Base-by-base conservation (phyloP, 2,888 invertebrate genomes). In the Hirtodrosophila duncani region DNA sequence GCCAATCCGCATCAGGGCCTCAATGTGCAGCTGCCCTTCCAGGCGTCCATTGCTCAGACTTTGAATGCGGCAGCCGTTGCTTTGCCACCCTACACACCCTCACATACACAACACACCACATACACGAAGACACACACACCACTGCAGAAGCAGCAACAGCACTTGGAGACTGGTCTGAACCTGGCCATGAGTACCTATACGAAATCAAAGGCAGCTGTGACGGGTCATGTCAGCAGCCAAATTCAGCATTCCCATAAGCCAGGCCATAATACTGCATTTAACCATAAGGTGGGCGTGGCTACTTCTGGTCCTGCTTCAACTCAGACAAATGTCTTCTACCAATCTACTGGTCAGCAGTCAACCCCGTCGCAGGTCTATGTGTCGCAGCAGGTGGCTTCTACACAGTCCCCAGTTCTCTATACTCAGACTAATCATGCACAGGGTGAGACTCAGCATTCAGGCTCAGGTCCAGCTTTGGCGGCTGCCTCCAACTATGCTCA, bases 11-110 rank as follows among this genome's bases (percentile, higher is more conserved):
- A 58, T 17, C 10, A 17, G 0, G 58, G 62, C 9, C 8, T 68
- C 8, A 68, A 67, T 39, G 55, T 65, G 14, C 24, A 34, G 46
- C 29, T 67, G 44, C 67, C 67, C 3, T 56, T 68, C 27, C 34
- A 34, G 17, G 43, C 46, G 9, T 51, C 68, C 21, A 48, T 65
- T 18, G 55, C 37, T 1, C 48, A 67, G 29, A 48, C 58, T 1
- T 10, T 48, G 9, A 34, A 42, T 6, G 38, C 55, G 16, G 66
- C 51, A 13, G 16, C 18, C 9, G 43, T 24, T 29, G 39, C 57
- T 0, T 37, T 44, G 31, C 49, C 45, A 30, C 36, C 29, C 2
- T 16, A 23, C 20, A 42, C 44, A 51, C 50, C 42, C 17, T 17
- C 43, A 43, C 55, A 31, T 2, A 31, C 39, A 39, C 42, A 50